Conservation (phyloP, 1,140 invertebrate species). For the Cyclargus thomasi region DNA sequence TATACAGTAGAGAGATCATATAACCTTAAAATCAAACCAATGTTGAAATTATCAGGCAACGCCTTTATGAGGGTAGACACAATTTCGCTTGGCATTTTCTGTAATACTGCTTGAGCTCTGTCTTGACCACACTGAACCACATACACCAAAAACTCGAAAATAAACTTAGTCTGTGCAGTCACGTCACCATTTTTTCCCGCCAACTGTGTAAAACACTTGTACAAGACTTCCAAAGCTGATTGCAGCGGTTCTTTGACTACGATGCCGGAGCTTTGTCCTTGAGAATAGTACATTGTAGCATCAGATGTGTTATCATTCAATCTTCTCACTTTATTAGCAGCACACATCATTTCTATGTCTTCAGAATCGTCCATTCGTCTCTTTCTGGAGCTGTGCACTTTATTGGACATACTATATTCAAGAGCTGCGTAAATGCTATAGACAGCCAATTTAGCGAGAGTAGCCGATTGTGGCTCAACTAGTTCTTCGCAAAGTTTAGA, state of each 20-base stretch:
- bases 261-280: conserved; percentile 64
- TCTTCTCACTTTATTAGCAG: conserved; percentile 79
- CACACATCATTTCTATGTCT: conserved; percentile 76
- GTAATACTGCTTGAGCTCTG: conserved; percentile 83
- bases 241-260: conserved; percentile 78
- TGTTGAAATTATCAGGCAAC: conserved; percentile 84
- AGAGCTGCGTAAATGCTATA: conserved; percentile 87
- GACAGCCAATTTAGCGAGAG: conserved; percentile 84
- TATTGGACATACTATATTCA: conserved; percentile 77
- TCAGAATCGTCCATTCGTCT: conserved; percentile 80
- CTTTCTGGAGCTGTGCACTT: conserved; percentile 75
- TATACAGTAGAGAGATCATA: conserved; percentile 84
- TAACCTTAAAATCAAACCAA: conserved; percentile 82
- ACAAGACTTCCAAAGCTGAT: conserved; percentile 76
- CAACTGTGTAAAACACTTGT: conserved; percentile 83
- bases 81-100: conserved; percentile 85
- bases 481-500: conserved; percentile 81
- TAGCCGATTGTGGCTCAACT: conserved; percentile 84
- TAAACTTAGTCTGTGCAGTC: conserved; percentile 90
- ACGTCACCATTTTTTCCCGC: conserved; percentile 84
- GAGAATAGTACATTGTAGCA: conserved; percentile 74
- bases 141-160: conserved; percentile 87
- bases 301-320: conserved; percentile 78
- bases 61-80: conserved; percentile 87
- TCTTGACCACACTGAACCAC: conserved; percentile 88